Base-by-base conservation (phyloP, 92 coral and sea anemone genomes). In the Chrysogorgia sp. region DNA sequence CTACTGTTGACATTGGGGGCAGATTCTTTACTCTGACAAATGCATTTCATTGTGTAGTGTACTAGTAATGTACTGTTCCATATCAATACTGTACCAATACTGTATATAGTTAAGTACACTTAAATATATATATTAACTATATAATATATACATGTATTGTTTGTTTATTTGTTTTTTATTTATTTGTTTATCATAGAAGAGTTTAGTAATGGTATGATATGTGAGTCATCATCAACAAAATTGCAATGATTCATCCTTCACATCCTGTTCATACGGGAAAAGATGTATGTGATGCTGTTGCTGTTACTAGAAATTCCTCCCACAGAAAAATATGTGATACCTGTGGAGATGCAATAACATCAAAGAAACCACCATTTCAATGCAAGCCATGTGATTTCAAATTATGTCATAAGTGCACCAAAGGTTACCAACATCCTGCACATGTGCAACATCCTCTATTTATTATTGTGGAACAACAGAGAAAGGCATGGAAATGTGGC, bases 401-500 rank as follows among this genome's bases (percentile, higher is more conserved):
- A 23, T 15, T 57, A 57, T 57, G 63, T 23, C 32, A 14, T 7
- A 23, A 23, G 13, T 57, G 63, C 23, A 4, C 7, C 17, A 15
- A 23, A 8, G 63, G 63, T 3, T 29, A 14, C 10, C 7, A 23
- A 57, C 63, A 57, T 15, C 63, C 63, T 13, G 63, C 63, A 3
- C 63, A 57, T 23, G 63, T 57, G 17, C 31, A 29, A 23, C 63
- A 57, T 23, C 7, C 30, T 7, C 23, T 57, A 29, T 57, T 23
- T 57, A 2, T 7, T 7, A 3, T 29, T 3, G 17, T 12, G 8
- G 13, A 57, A 7, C 31, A 57, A 22, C 53, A 47, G 7, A n/a
- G 53, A 7, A 15, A 24, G 19, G 24, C 64, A 17, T 91, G 97
- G 97, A 81, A 67, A 28, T 94, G 98, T 58, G 65, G 74, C 58